Percentiles rank a stretch among this genome's conserved stretches.
Conservation (phyloP, 2,113 vertebrate species). For the Zosterops pallidus region DNA sequence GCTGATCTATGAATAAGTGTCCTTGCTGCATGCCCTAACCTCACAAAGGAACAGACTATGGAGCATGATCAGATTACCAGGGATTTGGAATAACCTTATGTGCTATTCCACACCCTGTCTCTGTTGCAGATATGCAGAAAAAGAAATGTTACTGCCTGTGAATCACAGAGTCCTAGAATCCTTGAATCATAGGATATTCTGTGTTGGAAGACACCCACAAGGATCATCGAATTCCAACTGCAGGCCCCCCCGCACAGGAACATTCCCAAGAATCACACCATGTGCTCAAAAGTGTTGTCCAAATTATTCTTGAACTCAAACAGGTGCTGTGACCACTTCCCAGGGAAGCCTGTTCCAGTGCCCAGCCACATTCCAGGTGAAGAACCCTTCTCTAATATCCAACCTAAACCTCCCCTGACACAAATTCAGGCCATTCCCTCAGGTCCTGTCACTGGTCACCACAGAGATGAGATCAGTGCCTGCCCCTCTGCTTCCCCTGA, state of each 20-base stretch:
- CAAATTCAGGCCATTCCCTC: not conserved
- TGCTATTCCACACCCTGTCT: not conserved
- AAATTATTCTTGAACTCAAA: not conserved
- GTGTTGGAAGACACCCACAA: not conserved
- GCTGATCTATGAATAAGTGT: not conserved
- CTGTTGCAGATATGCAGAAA: not conserved
- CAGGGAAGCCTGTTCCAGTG: not conserved
- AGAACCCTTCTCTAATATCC: not conserved
- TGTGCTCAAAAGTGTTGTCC: not conserved
- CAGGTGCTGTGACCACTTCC: no score
- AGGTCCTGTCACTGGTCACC: not conserved
- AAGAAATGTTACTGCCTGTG: not conserved
- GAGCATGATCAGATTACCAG: not conserved
- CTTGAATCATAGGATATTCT: not conserved
- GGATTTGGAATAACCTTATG: not conserved
- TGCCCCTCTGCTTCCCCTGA: not conserved
- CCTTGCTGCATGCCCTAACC: not conserved
- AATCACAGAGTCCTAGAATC: not conserved
- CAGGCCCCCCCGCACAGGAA: not conserved
- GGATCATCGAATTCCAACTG: not conserved
- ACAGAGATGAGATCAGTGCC: not conserved
- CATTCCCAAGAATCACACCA: not conserved
- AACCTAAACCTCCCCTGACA: not conserved
- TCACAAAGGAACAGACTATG: not conserved
- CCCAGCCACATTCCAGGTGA: accelerated